These are phyloP conservation scores for Leptodactylus fuscus DNA, from an alignment of 2,113 vertebrate species.

Conservation along the genomic window DNA sequence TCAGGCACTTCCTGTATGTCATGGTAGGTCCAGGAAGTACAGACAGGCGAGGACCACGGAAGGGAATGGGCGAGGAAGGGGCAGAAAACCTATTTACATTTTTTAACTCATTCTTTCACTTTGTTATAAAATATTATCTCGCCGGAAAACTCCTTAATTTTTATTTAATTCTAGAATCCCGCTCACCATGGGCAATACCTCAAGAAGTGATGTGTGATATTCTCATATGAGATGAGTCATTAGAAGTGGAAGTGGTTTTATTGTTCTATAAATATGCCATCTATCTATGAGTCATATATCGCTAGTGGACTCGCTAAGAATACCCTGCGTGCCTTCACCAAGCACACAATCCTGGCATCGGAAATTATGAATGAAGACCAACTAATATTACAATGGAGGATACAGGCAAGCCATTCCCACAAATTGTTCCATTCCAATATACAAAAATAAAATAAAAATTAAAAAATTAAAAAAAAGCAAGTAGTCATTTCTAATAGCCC, in stretches of 20 bases:
- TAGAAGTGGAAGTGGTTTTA: not conserved
- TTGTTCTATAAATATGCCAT: conserved; percentile 25
- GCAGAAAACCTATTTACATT: no score
- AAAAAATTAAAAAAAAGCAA: no score
- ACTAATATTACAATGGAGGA: not conserved
- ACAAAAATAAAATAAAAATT: not conserved
- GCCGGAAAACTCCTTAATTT: not conserved
- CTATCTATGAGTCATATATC: conserved; percentile 10
- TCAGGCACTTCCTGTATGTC: no score
- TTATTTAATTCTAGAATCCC: not conserved
- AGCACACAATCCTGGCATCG: not conserved
- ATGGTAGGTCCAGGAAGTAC: no score
- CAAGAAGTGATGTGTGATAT: not conserved
- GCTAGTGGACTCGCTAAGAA: conserved; percentile 44
- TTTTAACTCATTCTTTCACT: no score
- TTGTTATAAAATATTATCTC: no score
- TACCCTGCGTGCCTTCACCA: not conserved
- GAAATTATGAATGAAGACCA: conserved; percentile 42
- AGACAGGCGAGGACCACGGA: no score
- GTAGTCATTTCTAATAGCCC: no score
- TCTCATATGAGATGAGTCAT: conserved; percentile 3
- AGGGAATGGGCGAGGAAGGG: no score
- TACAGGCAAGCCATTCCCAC: not conserved
- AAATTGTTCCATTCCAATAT: not conserved
- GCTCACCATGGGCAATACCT: not conserved